Evolutionary conservation across 1,140 invertebrate species (phyloP).

Genomic region (Linepithema humile): DNA sequence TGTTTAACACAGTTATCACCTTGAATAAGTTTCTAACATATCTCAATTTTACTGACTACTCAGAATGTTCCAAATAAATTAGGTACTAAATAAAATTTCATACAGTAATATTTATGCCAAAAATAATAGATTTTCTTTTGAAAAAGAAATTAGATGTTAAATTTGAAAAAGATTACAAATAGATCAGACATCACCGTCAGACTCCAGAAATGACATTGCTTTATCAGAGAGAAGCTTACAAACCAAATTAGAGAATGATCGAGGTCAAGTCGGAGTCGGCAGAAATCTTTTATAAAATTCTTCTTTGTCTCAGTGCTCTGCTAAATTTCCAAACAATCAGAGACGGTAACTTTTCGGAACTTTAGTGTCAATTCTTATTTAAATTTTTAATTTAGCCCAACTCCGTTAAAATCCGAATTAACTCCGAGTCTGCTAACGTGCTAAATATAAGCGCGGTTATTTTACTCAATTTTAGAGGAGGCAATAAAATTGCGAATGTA

Average conservation of each 20-base stretch:
- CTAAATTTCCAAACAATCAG: slow-evolving; percentile 38
- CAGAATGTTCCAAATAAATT: neutral
- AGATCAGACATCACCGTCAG: neutral
- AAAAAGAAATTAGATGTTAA: neutral
- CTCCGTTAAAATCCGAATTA: neutral
- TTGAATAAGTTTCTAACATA: neutral
- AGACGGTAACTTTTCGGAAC: slow-evolving; percentile 14
- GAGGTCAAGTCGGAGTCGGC: neutral
- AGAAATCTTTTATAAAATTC: slow-evolving; percentile 5
- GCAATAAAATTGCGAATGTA: neutral
- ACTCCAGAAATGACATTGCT: neutral
- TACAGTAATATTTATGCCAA: neutral
- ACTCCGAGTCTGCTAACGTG: no score
- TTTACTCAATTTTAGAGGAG: neutral
- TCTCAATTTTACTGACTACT: neutral
- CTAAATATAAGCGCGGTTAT: slow-evolving; percentile 23
- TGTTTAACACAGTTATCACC: neutral
- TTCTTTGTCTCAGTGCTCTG: neutral
- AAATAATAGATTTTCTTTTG: neutral
- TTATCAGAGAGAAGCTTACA: neutral
- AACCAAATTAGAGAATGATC: slow-evolving; percentile 13
- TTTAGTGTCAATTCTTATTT: slow-evolving; percentile 23
- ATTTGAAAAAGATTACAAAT: neutral
- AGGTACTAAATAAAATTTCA: neutral
- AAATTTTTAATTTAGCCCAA: slow-evolving; percentile 12